phyloP scores from a whole-genome alignment of 2,797 vertebrate species.

The Danio kyathit region DNA sequence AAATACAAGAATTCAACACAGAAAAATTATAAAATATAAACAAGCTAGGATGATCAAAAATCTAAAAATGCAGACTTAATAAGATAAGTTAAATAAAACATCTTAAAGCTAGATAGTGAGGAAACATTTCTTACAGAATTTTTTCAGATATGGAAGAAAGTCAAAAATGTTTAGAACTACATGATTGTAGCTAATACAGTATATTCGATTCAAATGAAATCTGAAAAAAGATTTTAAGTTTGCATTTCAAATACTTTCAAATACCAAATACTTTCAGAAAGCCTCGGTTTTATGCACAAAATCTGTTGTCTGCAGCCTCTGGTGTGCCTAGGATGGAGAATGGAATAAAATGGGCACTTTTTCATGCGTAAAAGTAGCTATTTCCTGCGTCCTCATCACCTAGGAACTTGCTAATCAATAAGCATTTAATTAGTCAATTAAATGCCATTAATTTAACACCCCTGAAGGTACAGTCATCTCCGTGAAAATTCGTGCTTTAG shows the following conservation, averaged over 20 bases:
- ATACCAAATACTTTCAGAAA: conserved; percentile 44
- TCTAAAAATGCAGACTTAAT: too few species aligned
- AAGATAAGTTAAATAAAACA: too few species aligned
- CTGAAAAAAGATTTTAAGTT: too few species aligned
- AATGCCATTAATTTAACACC: conserved; percentile 79
- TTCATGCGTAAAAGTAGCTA: conserved; percentile 68
- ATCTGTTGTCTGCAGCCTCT: conserved; percentile 55
- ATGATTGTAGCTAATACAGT: too few species aligned
- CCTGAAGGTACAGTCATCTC: conserved; percentile 75
- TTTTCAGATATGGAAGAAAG: not conserved
- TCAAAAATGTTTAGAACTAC: too few species aligned
- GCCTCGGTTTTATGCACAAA: conserved; percentile 23
- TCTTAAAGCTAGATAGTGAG: too few species aligned
- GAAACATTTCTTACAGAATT: too few species aligned
- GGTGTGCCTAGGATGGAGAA: conserved; percentile 61
- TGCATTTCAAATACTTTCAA: not conserved
- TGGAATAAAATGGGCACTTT: conserved; percentile 62
- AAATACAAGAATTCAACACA: too few species aligned
- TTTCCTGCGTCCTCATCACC: conserved; percentile 72
- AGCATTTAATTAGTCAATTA: conserved; percentile 83
- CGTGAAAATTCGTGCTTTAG: conserved; percentile 73
- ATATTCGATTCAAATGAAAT: too few species aligned
- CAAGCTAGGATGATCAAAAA: too few species aligned
- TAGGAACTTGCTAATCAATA: conserved; percentile 79
- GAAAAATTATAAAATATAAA: too few species aligned